phyloP scores from a whole-genome alignment of 2,888 invertebrate genomes.

The Acanthosepion esculentum region DNA sequence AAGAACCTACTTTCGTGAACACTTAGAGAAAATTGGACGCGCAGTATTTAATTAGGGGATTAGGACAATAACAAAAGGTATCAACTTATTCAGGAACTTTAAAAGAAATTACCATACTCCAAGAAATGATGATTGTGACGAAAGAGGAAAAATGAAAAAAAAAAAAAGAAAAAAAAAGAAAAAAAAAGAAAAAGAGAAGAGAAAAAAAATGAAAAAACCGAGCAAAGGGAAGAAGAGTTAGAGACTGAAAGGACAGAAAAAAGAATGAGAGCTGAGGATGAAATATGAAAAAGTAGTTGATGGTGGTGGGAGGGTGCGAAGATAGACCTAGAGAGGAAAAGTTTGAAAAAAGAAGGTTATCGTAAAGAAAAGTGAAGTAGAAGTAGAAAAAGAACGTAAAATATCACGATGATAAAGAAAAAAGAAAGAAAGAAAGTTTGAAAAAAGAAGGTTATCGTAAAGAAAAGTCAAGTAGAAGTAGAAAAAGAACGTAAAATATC shows the following conservation, averaged over 20 bases:
- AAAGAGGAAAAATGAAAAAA: neutral
- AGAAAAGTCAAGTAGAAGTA: too few species aligned
- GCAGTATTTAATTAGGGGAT: neutral
- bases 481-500: too few species aligned
- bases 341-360: too few species aligned
- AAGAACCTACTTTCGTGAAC: neutral
- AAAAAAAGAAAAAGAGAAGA: too few species aligned
- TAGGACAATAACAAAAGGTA: neutral
- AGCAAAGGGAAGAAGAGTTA: neutral
- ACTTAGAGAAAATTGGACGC: neutral
- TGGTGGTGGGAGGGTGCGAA: too few species aligned
- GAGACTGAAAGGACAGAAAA: neutral
- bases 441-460: neutral
- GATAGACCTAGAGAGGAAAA: neutral
- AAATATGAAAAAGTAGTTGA: neutral
- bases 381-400: neutral
- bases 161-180: neutral
- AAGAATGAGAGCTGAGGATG: neutral
- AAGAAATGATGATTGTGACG: neutral
- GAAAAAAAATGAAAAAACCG: neutral
- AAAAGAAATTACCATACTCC: neutral
- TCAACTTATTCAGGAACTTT: neutral
- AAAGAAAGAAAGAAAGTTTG: neutral
- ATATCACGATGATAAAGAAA: neutral
- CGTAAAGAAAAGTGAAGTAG: neutral